Evolutionary conservation across 2,888 invertebrate genomes (phyloP), one percentile per base, ranked within the genome.

Genomic region (Lycaena phlaeas): DNA sequence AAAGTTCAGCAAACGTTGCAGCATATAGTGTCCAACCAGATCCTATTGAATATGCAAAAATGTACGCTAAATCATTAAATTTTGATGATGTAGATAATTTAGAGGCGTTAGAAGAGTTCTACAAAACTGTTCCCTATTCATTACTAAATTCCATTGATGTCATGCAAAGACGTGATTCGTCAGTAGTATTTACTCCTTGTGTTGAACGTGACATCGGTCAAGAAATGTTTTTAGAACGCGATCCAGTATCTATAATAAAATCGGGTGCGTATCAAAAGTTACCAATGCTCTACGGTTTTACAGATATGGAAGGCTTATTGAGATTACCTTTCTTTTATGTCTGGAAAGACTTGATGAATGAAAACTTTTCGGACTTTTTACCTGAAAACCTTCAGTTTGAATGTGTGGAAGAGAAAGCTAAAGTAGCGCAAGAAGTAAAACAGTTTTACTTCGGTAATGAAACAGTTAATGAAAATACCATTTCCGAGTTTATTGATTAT

Each of bases 321-420:
- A 44, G 57, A 4, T 2, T 56, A 2, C 2, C 10, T 0, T 4
- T 31, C 0, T 68, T 67, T 36, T 50, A 59, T 1, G 1, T 2
- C 0, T 70, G 64, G 64, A 62, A 61, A 46, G 22, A 45, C 1
- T 38, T 37, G 43, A 65, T 73, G 64, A 72, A 69, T 45, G 46
- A 56, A 10, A 62, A 62, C 1, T 69, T 75, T 44, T 55, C 61
- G 0, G 58, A 68, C 4, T 69, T 68, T 42, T 44, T 74, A 11
- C 69, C 73, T 1, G 50, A 46, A 25, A 64, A 72, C 36, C 52
- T 74, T 3, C 38, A 52, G 10, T 73, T 74, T 46, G 40, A 54
- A 9, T 56, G 39, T 30, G 47, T 62, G 1, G 46, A 49, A 3
- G 56, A 68, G 44, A 64, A 52, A 49, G 51, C 62, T 44, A 11